Evolutionary conservation across 2,888 invertebrate species (phyloP).

Genomic region (Oegoconia quadripuncta): DNA sequence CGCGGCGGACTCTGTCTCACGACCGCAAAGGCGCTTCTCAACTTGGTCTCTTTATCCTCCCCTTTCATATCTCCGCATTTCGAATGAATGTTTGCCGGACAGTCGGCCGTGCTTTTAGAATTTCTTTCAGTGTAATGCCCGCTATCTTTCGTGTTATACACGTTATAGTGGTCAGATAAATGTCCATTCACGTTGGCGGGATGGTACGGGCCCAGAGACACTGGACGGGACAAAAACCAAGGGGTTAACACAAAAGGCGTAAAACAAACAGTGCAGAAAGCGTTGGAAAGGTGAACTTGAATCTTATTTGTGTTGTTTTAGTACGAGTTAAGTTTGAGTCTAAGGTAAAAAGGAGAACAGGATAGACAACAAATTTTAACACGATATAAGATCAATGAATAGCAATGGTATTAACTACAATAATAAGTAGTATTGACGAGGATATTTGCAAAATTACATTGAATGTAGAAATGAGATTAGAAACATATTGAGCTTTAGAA

Average conservation of each 20-base stretch:
- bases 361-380: too few relatives aligned
- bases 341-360: not conserved
- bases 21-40: conserved; percentile 81
- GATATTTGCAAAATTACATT: too few relatives aligned
- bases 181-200: conserved; percentile 71
- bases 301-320: conserved; percentile 16
- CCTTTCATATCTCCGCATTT: conserved; percentile 71
- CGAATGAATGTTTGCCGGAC: conserved; percentile 72
- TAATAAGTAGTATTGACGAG: too few relatives aligned
- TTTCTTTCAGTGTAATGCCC: conserved; percentile 73
- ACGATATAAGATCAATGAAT: too few relatives aligned
- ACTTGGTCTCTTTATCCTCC: conserved; percentile 71
- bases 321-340: not conserved
- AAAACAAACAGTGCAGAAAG: conserved; percentile 60
- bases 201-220: conserved; percentile 73
- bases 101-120: conserved; percentile 63
- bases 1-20: conserved; percentile 81
- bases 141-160: conserved; percentile 75
- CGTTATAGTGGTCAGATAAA: conserved; percentile 71
- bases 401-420: too few relatives aligned
- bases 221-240: conserved; percentile 61
- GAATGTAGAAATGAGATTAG: too few relatives aligned
- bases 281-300: conserved; percentile 43
- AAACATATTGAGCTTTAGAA: too few relatives aligned
- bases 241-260: conserved; percentile 74